Evolutionary conservation across 2,797 vertebrate genomes (phyloP).

Genomic region (Hippocampus kuda): DNA sequence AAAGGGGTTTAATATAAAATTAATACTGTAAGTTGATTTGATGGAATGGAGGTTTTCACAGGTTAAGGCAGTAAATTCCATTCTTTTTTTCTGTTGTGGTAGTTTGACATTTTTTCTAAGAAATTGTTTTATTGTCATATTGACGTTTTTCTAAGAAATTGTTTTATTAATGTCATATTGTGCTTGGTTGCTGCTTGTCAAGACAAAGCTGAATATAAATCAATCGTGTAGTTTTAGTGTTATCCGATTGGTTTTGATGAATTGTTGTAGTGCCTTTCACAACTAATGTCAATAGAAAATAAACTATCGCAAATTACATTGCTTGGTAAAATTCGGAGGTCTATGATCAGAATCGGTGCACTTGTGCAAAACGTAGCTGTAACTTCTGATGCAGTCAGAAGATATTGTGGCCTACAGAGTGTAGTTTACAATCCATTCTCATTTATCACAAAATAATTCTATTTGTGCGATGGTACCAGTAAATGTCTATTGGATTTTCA

Average conservation of each 20-base stretch:
- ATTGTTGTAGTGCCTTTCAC: not conserved
- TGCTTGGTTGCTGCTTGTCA: not conserved
- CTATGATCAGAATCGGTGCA: not conserved
- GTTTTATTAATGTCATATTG: too few relatives aligned
- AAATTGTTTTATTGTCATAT: too few relatives aligned
- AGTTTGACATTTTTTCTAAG: too few relatives aligned
- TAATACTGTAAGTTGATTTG: not conserved
- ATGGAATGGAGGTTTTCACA: too few relatives aligned
- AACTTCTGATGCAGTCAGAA: not conserved
- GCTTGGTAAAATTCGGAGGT: not conserved
- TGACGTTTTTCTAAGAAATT: too few relatives aligned
- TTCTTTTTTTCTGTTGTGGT: too few relatives aligned
- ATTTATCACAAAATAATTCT: conserved; percentile 7
- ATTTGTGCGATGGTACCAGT: conserved; percentile 7
- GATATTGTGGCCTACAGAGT: not conserved
- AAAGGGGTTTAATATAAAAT: not conserved
- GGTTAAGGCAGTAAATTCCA: too few relatives aligned
- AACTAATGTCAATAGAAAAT: not conserved
- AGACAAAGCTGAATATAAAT: not conserved
- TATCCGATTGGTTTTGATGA: not conserved
- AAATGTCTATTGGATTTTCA: conserved; percentile 32
- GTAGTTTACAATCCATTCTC: conserved; percentile 1
- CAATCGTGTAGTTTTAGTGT: not conserved
- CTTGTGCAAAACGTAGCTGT: not conserved
- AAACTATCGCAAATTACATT: not conserved